Base-by-base conservation (phyloP, 2,888 invertebrate species). In the Heliconius erato region DNA sequence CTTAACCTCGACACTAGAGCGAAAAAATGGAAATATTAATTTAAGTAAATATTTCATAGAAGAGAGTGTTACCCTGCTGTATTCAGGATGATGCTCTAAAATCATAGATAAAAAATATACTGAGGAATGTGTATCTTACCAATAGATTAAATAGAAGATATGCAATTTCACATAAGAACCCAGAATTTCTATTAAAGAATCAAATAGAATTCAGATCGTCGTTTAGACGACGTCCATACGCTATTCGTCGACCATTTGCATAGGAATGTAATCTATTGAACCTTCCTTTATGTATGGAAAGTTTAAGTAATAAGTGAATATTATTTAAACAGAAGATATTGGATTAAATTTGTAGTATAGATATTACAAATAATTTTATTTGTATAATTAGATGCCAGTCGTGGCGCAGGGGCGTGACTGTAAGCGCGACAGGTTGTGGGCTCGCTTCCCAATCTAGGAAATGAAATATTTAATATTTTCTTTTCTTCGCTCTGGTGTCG, bases 231-330 rank as follows among this genome's bases (percentile, higher is more conserved):
- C 76, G 59, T 76, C 44, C 67, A 44, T 40, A 44, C 44, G 40
- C 76, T 76, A 63, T 40, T 44, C 44, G 44, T n/a, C 44, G 72
- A 44, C 72, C 26, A 78, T 78, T 67, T 78, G 67, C 49, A 68
- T 49, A 78, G 78, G 78, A 78, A 78, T 78, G 78, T 67, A 67
- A 77, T 78, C 23, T 44, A 32, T 68, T 32, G 32, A 67, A 44
- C n/a, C 44, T 44, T 14, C n/a, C 26, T 71, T 44, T 72, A 40
- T 72, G 44, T 26, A n/a, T 14, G 16, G 26, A 26, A 44, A 72
- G 44, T 72, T 16, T 16, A 44, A 72, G 40, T n/a, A 40, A 40
- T 72, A 72, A 26, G 26, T 26, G 71, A 44, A 71, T 71, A 26
- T 71, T 71, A n/a, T 71, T n/a, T 26, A 40, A 65, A 26, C 2